phyloP scores from a whole-genome alignment of 2,888 invertebrate species.

The Aphidius colemani region DNA sequence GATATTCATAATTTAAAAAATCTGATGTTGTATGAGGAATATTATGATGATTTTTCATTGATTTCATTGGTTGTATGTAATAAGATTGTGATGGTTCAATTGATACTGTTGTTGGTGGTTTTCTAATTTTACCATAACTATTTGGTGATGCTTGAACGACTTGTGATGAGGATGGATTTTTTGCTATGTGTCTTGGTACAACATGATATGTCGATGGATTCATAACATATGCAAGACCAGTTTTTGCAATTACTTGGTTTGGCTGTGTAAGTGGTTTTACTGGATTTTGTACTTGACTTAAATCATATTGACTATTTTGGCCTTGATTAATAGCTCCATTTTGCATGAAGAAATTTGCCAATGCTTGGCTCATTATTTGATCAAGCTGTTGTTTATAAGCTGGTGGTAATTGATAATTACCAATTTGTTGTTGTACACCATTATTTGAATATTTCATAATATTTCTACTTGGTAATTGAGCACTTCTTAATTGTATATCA shows the following conservation, averaged over 20 bases:
- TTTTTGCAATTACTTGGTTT: conserved; percentile 42
- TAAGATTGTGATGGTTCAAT: conserved; percentile 43
- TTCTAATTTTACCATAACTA: conserved; percentile 29
- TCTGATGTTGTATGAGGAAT: conserved; percentile 38
- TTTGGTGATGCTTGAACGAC: conserved; percentile 27
- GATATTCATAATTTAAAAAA: too few species aligned
- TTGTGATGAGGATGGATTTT: conserved; percentile 27
- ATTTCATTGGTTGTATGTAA: conserved; percentile 43
- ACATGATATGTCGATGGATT: conserved; percentile 37
- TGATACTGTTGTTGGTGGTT: conserved; percentile 41
- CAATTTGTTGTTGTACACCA: conserved; percentile 44
- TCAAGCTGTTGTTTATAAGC: conserved; percentile 48
- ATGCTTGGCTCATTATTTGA: conserved; percentile 48
- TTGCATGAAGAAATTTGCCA: conserved; percentile 40
- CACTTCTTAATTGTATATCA: conserved; percentile 37
- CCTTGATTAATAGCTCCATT: conserved; percentile 29
- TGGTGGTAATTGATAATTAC: conserved; percentile 41
- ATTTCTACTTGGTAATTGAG: conserved; percentile 38
- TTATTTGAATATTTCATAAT: conserved; percentile 41
- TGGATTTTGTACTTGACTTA: conserved; percentile 25
- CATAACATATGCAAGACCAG: conserved; percentile 48
- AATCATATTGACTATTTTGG: conserved; percentile 26
- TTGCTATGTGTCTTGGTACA: conserved; percentile 27
- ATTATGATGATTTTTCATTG: conserved; percentile 32
- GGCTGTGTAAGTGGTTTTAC: conserved; percentile 6